A percentile compares a stretch with the other conserved stretches of the same genome.
phyloP scores from a whole-genome alignment of 2,113 vertebrate genomes.

The Neogobius melanostomus region DNA sequence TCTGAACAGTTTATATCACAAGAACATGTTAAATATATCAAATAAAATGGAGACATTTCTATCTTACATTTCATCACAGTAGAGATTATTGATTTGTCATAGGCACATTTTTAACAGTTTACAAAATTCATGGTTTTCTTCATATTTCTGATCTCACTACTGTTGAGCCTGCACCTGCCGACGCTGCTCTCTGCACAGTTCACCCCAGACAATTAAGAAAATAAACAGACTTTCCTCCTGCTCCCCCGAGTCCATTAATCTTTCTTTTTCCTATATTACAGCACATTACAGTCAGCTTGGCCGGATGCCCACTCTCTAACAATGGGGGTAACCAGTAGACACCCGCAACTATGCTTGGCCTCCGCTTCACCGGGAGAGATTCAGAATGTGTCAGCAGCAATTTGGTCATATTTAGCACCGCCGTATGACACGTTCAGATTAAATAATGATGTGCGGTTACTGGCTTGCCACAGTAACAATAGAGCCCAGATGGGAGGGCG shows the following conservation, averaged over 20 bases:
- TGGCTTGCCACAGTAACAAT: constrained; percentile 52
- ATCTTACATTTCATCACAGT: no score
- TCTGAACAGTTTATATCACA: no score
- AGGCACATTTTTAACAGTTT: no score
- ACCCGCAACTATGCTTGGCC: constrained; percentile 61
- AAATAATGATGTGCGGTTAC: constrained; percentile 60
- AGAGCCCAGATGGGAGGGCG: constrained; percentile 29
- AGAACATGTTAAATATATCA: no score
- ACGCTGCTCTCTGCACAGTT: constrained; percentile 22
- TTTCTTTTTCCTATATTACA: constrained; percentile 62
- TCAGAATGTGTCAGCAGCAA: constrained; percentile 59
- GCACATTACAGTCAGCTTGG: constrained; percentile 48
- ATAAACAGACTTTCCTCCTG: constrained; percentile 59
- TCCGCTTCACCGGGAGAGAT: constrained; percentile 39
- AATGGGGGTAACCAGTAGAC: constrained; percentile 68
- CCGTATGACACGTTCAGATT: constrained; percentile 62
- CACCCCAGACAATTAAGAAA: constrained; percentile 63
- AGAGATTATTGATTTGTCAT: no score
- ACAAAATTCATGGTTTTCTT: constrained; percentile 27
- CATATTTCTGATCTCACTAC: constrained; percentile 37
- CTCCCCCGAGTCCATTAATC: constrained; percentile 65
- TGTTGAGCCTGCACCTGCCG: constrained; percentile 46
- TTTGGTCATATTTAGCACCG: constrained; percentile 56
- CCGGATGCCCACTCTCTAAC: constrained; percentile 56
- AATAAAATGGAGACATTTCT: no score